Percentiles rank a stretch among this genome's conserved stretches.
Conservation (phyloP, 2,888 invertebrate genomes). For the Choreutis nemorana region DNA sequence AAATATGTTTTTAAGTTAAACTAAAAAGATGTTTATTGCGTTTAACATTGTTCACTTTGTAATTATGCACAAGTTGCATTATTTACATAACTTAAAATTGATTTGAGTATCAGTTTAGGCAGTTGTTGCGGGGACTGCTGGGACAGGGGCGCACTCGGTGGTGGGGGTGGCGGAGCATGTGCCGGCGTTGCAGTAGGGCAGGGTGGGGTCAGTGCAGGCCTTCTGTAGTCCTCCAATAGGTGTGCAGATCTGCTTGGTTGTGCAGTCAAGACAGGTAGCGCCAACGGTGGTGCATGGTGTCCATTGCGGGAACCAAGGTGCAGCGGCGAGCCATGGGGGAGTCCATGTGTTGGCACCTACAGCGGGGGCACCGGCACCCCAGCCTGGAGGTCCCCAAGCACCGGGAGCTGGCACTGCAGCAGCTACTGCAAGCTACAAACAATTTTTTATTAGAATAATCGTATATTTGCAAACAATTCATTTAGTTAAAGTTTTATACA, state of each 20-base stretch:
- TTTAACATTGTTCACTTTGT: too few species aligned
- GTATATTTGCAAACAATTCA: not conserved
- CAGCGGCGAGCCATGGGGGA: slow-evolving; percentile 45
- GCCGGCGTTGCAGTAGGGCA: slow-evolving; percentile 53
- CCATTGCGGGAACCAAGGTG: slow-evolving; percentile 51
- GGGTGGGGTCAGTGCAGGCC: slow-evolving; percentile 40
- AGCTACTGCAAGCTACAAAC: slow-evolving; percentile 29
- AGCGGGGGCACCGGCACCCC: slow-evolving; percentile 14
- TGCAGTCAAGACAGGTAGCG: slow-evolving; percentile 37
- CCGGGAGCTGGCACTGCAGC: slow-evolving; percentile 27
- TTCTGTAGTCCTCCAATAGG: slow-evolving; percentile 40
- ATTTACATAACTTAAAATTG: not conserved
- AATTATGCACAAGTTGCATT: not conserved
- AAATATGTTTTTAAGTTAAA: too few species aligned
- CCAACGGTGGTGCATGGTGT: slow-evolving; percentile 37
- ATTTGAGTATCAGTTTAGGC: slow-evolving; percentile 7
- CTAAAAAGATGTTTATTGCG: too few species aligned
- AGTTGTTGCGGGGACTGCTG: slow-evolving; percentile 9
- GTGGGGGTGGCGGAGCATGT: slow-evolving; percentile 51
- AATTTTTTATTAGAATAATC: not conserved
- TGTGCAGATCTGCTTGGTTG: slow-evolving; percentile 42
- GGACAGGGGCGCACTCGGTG: slow-evolving; percentile 29
- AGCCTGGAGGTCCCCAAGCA: slow-evolving; percentile 13
- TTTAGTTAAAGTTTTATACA: slow-evolving; percentile 19
- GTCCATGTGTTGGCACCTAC: slow-evolving; percentile 37